These are phyloP conservation scores for Drosophila gaucha DNA, from an alignment of 2,888 invertebrate genomes.

Conservation along the genomic window DNA sequence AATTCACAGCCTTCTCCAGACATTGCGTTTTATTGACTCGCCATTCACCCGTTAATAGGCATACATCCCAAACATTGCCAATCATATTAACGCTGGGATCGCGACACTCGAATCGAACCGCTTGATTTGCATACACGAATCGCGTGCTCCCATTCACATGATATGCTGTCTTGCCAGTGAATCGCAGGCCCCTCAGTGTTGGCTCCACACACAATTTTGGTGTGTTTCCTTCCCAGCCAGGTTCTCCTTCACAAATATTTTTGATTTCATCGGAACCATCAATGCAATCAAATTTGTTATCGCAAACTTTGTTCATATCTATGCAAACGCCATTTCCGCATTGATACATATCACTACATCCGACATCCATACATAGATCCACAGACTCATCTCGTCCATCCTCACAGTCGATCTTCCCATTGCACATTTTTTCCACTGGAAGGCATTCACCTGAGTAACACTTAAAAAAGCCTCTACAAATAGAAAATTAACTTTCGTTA, in stretches of 20 bases:
- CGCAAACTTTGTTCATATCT: rapidly evolving
- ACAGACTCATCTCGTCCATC: constrained; percentile 51
- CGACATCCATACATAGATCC: constrained; percentile 16
- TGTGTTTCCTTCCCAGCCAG: background rate
- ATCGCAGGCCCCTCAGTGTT: background rate
- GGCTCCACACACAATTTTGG: constrained; percentile 25
- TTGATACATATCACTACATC: rapidly evolving
- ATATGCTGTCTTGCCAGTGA: background rate
- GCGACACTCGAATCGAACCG: constrained; percentile 11
- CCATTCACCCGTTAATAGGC: constrained; percentile 22
- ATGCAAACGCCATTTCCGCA: constrained; percentile 41
- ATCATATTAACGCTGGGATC: rapidly evolving
- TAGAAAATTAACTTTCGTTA: background rate
- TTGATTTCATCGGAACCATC: constrained; percentile 50
- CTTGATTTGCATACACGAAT: constrained; percentile 29
- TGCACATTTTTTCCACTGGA: background rate
- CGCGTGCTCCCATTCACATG: rapidly evolving
- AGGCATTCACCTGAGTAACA: constrained; percentile 16
- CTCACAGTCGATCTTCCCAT: constrained; percentile 20
- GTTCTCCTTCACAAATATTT: rapidly evolving
- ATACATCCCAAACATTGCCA: constrained; percentile 1
- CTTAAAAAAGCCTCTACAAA: background rate
- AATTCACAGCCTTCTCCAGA: background rate
- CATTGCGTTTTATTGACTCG: background rate
- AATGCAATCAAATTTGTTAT: constrained; percentile 30